A percentile compares a stretch with the other conserved stretches of the same genome.
Evolutionary conservation across 2,888 invertebrate genomes (phyloP).

Genomic region (Protodeltote pygarga): DNA sequence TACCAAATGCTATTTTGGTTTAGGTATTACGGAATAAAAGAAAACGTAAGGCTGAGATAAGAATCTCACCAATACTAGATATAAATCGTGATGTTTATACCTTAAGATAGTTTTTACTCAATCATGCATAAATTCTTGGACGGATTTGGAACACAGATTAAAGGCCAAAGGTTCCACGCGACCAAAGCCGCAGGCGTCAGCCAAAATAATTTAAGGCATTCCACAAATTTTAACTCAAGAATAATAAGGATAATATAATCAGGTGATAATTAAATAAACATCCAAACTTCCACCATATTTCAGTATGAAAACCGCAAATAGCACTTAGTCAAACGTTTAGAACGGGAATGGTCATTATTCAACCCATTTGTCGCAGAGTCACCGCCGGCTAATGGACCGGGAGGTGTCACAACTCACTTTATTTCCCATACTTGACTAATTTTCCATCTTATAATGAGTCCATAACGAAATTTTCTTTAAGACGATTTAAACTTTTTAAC

Average conservation of each 20-base stretch:
- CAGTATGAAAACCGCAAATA: constrained; percentile 52
- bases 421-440: constrained; percentile 49
- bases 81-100: too few species aligned
- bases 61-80: too few species aligned
- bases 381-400: constrained; percentile 53
- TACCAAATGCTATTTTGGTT: too few species aligned
- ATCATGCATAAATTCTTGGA: too few species aligned
- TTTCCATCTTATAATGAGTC: constrained; percentile 41
- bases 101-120: too few species aligned
- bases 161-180: too few species aligned
- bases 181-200: too few species aligned
- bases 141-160: constrained; percentile 6
- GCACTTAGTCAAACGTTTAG: constrained; percentile 59
- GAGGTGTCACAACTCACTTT: constrained; percentile 56
- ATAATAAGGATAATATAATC: constrained; percentile 22
- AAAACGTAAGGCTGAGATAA: too few species aligned
- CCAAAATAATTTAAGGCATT: too few species aligned
- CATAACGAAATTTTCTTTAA: constrained; percentile 21
- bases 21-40: too few species aligned
- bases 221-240: too few species aligned
- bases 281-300: constrained; percentile 36
- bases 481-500: constrained; percentile 23
- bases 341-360: constrained; percentile 62
- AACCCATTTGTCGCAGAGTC: constrained; percentile 65
- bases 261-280: constrained; percentile 28